Evolutionary conservation across 2,888 invertebrate genomes (phyloP).

Genomic region (Xanthorhoe designata): DNA sequence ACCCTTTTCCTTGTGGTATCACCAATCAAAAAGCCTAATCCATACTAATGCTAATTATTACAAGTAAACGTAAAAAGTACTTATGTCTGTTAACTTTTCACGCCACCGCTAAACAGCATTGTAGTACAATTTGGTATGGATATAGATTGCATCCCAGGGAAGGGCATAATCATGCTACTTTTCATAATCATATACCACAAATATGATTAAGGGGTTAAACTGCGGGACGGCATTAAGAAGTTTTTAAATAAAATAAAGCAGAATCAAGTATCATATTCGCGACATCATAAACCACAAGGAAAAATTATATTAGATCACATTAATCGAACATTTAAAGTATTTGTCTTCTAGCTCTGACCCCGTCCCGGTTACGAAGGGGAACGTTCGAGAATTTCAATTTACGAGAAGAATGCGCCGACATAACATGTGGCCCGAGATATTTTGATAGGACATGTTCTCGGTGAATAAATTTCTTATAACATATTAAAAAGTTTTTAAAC

Average conservation of each 20-base stretch:
- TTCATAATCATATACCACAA: no score
- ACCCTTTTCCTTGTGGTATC: not conserved
- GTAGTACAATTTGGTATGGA: no score
- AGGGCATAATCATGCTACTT: no score
- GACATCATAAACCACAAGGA: slow-evolving; percentile 45
- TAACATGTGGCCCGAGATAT: slow-evolving; percentile 86
- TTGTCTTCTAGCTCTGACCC: slow-evolving; percentile 83
- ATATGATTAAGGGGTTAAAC: no score
- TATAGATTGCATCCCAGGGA: no score
- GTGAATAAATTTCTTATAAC: slow-evolving; percentile 84
- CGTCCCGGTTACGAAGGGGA: slow-evolving; percentile 74
- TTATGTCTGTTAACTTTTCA: no score
- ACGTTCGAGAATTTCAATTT: slow-evolving; percentile 86
- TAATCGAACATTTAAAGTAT: slow-evolving; percentile 83
- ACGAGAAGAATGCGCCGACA: slow-evolving; percentile 86
- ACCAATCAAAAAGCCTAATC: not conserved
- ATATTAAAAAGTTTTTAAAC: slow-evolving; percentile 81
- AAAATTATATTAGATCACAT: slow-evolving; percentile 77
- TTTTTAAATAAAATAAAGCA: no score
- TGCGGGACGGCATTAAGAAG: no score
- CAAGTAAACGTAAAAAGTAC: no score
- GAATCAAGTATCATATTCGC: not conserved
- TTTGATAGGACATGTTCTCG: slow-evolving; percentile 85
- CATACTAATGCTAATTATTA: no score
- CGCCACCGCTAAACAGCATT: no score